Percentiles rank a stretch among this genome's conserved stretches.
phyloP scores from a whole-genome alignment of 2,797 vertebrate genomes.

The Ctenosaura bakeri region DNA sequence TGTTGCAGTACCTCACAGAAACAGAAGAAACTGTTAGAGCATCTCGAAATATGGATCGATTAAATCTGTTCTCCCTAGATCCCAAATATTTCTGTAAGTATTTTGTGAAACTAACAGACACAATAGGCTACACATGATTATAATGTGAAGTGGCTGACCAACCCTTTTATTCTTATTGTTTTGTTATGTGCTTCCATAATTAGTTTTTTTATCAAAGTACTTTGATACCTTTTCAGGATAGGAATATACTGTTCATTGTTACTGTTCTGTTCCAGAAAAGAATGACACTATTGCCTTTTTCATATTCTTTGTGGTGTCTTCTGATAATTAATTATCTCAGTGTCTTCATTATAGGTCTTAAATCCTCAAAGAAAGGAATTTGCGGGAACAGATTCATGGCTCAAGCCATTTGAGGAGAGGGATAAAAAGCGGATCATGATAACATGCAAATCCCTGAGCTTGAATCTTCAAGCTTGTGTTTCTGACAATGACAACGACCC shows the following conservation, averaged over 20 bases:
- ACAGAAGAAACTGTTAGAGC: constrained; percentile 92
- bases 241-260: background rate
- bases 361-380: constrained; percentile 88
- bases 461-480: constrained; percentile 94
- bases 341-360: constrained; percentile 81
- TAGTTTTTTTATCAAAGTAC: background rate
- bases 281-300: background rate
- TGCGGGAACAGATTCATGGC: constrained; percentile 76
- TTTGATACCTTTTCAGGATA: background rate
- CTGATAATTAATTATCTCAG: background rate
- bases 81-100: constrained; percentile 93
- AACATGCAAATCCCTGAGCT: constrained; percentile 89
- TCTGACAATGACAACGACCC: constrained; percentile 91
- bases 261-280: background rate
- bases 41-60: constrained; percentile 87
- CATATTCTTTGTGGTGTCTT: background rate
- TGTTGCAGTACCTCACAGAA: constrained; percentile 91
- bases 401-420: constrained; percentile 93
- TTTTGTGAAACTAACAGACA: background rate
- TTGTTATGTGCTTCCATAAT: background rate
- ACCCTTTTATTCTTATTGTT: background rate
- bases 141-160: background rate
- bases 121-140: background rate
- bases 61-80: constrained; percentile 96
- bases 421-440: constrained; percentile 91